Percentiles rank a stretch among this genome's conserved stretches.
phyloP scores from a whole-genome alignment of 2,113 vertebrate genomes.

The Leucoraja erinaceus region DNA sequence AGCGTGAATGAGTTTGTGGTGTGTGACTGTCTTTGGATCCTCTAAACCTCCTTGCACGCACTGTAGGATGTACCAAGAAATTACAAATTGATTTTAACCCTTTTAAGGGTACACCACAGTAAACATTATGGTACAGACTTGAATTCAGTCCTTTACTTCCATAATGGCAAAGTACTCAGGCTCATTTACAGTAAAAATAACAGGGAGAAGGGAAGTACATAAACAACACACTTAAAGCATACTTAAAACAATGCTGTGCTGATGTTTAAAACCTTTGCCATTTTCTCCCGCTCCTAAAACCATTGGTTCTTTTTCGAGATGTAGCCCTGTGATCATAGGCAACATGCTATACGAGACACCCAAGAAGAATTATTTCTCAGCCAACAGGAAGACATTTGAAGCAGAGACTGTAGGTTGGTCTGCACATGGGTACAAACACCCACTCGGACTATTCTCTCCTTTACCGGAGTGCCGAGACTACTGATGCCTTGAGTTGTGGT shows the following conservation, averaged over 20 bases:
- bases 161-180: not conserved
- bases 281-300: not conserved
- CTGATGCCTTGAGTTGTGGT: not conserved
- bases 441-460: not conserved
- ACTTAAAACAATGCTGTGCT: no score
- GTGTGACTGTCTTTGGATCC: conserved; percentile 85
- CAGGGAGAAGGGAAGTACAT: not conserved
- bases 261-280: not conserved
- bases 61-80: conserved; percentile 49
- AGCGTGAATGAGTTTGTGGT: conserved; percentile 88
- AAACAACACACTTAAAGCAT: not conserved
- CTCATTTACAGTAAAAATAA: not conserved
- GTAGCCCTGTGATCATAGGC: not conserved
- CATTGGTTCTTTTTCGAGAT: no score
- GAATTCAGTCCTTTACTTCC: not conserved
- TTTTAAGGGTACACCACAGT: not conserved
- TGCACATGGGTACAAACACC: not conserved
- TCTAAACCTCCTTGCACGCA: conserved; percentile 79
- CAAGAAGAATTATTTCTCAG: not conserved
- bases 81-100: not conserved
- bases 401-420: not conserved
- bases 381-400: not conserved
- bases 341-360: no score
- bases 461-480: not conserved
- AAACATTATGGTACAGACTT: not conserved